These are phyloP conservation scores for Tauraco erythrolophus DNA, from an alignment of 2,113 vertebrate species.

Conservation along the genomic window DNA sequence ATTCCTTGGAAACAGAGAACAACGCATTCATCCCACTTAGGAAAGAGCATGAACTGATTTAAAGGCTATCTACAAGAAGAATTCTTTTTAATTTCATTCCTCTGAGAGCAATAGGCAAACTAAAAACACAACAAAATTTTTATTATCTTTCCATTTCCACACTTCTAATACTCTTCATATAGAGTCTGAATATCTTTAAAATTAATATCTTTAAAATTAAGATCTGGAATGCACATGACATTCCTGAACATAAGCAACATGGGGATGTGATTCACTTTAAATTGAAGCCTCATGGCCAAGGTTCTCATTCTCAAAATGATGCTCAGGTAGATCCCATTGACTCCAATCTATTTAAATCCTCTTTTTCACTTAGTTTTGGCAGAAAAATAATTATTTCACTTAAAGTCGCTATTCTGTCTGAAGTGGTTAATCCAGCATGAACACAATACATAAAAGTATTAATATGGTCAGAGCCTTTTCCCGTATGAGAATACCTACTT, in stretches of 20 bases:
- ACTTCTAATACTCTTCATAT: neutral
- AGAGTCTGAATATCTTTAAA: neutral
- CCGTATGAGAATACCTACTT: neutral
- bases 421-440: neutral
- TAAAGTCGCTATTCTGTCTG: neutral
- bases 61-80: conserved; percentile 8
- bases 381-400: neutral
- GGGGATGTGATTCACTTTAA: neutral
- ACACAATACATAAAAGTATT: neutral
- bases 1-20: conserved; percentile 17
- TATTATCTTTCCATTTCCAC: neutral
- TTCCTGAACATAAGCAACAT: neutral
- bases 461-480: neutral
- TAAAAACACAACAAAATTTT: neutral
- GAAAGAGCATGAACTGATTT: conserved; percentile 21
- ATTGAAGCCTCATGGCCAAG: neutral
- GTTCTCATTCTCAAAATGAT: neutral
- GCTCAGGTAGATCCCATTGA: neutral
- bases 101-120: neutral
- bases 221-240: neutral
- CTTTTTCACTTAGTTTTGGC: neutral
- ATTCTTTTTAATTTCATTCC: conserved; percentile 5
- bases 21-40: neutral
- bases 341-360: neutral
- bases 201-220: neutral